Conservation (phyloP, 1,140 invertebrate genomes). For the Pachypeltis micranthus region DNA sequence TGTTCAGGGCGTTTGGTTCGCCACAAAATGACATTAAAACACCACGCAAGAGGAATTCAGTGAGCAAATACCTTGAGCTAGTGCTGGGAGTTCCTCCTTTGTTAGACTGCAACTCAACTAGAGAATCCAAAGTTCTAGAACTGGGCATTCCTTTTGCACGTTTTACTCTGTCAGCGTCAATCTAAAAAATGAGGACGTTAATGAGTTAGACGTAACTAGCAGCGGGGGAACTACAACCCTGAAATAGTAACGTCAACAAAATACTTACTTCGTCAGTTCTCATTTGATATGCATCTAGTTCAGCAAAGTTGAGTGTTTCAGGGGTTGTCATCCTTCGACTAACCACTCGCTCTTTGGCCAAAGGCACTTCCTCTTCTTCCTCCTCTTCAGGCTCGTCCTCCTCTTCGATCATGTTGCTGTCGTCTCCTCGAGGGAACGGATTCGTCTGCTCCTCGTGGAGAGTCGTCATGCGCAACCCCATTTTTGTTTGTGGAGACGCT, state of each 20-base stretch:
- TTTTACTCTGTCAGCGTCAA: conserved; percentile 7
- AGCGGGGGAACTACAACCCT: conserved; percentile 3
- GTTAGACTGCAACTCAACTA: conserved; percentile 51
- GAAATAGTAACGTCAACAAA: too few relatives aligned
- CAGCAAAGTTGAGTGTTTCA: conserved; percentile 38
- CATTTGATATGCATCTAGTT: conserved; percentile 42
- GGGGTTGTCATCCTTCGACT: not conserved
- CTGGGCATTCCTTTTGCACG: conserved; percentile 39
- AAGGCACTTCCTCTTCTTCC: conserved; percentile 15
- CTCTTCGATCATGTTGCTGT: conserved; percentile 20
- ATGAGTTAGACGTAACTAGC: conserved; percentile 6
- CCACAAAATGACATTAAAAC: too few relatives aligned
- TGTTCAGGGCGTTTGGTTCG: too few relatives aligned
- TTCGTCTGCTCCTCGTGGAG: conserved; percentile 66
- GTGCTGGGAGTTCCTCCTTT: conserved; percentile 63
- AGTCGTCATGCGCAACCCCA: conserved; percentile 80
- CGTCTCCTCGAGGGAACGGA: conserved; percentile 10
- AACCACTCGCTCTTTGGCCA: not conserved
- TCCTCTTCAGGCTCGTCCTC: conserved; percentile 24
- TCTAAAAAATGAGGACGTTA: too few relatives aligned
- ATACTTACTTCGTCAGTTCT: too few relatives aligned
- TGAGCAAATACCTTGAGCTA: conserved; percentile 55
- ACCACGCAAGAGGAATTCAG: too few relatives aligned
- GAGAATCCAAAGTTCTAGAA: conserved; percentile 61
- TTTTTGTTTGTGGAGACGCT: conserved; percentile 71